Percentiles rank a stretch among this genome's conserved stretches.
These are phyloP conservation scores for Hoplodrina blanda DNA, from an alignment of 2,888 invertebrate species.

Conservation along the genomic window DNA sequence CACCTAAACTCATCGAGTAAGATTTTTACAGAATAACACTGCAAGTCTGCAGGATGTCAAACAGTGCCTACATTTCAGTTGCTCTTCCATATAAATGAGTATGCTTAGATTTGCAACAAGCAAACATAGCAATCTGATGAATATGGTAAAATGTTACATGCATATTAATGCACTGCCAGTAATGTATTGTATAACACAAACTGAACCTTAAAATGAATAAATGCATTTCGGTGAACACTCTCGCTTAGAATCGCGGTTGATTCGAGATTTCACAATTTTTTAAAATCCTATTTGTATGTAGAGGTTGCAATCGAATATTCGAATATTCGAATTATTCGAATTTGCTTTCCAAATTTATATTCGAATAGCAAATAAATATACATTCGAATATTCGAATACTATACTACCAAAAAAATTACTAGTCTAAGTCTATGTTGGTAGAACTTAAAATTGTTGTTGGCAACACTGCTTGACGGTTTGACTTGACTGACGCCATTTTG, in stretches of 20 bases:
- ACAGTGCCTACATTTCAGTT: background rate
- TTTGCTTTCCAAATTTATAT: too few species aligned
- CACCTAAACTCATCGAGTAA: too few species aligned
- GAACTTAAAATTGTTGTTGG: too few species aligned
- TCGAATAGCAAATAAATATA: too few species aligned
- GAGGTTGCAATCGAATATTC: too few species aligned
- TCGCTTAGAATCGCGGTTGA: background rate
- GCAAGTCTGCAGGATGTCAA: background rate
- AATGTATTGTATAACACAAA: constrained; percentile 14
- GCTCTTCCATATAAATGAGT: constrained; percentile 42
- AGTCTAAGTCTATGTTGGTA: too few species aligned
- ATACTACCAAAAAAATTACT: too few species aligned
- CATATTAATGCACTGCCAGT: constrained; percentile 33
- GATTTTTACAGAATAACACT: too few species aligned
- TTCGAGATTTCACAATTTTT: background rate
- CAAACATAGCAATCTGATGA: constrained; percentile 28
- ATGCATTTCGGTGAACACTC: background rate
- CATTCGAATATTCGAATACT: too few species aligned
- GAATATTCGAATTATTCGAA: too few species aligned
- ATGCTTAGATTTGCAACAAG: constrained; percentile 23
- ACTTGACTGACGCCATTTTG: too few species aligned
- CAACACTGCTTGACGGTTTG: too few species aligned
- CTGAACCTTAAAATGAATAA: constrained; percentile 21
- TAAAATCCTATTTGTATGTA: background rate
- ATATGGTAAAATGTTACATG: constrained; percentile 50